phyloP scores from a whole-genome alignment of 2,888 invertebrate genomes.

The Hyppa rectilinea region DNA sequence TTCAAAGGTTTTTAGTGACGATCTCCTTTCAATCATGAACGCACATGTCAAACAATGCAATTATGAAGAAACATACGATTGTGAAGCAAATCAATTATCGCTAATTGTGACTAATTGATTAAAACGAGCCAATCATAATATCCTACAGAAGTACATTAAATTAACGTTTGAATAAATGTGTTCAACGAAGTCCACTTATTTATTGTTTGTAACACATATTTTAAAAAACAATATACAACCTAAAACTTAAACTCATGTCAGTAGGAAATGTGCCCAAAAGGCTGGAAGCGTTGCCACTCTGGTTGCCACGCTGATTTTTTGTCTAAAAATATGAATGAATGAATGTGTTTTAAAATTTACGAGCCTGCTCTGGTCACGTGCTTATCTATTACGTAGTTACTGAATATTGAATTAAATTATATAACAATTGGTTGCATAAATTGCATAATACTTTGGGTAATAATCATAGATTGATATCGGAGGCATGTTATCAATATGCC shows the following conservation, averaged over 20 bases:
- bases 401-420: background rate
- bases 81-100: slow-evolving; percentile 26
- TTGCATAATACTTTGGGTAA: slow-evolving; percentile 8
- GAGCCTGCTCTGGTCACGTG: too few relatives aligned
- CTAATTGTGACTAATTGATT: slow-evolving; percentile 34
- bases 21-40: background rate
- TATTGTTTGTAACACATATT: too few relatives aligned
- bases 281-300: too few relatives aligned
- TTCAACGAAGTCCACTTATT: slow-evolving; percentile 12
- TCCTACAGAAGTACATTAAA: slow-evolving; percentile 14
- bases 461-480: background rate
- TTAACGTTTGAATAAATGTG: slow-evolving; percentile 18
- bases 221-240: too few relatives aligned
- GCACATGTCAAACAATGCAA: slow-evolving; percentile 15
- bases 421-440: background rate
- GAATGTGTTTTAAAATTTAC: too few relatives aligned
- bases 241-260: too few relatives aligned
- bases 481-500: too few relatives aligned
- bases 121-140: slow-evolving; percentile 20
- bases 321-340: too few relatives aligned
- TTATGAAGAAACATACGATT: slow-evolving; percentile 22
- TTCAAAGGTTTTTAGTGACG: too few relatives aligned
- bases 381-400: background rate
- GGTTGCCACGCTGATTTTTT: too few relatives aligned
- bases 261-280: too few relatives aligned